Evolutionary conservation across 2,888 invertebrate genomes (phyloP), one percentile per base, ranked within the genome.

Genomic region (Archips xylosteana): DNA sequence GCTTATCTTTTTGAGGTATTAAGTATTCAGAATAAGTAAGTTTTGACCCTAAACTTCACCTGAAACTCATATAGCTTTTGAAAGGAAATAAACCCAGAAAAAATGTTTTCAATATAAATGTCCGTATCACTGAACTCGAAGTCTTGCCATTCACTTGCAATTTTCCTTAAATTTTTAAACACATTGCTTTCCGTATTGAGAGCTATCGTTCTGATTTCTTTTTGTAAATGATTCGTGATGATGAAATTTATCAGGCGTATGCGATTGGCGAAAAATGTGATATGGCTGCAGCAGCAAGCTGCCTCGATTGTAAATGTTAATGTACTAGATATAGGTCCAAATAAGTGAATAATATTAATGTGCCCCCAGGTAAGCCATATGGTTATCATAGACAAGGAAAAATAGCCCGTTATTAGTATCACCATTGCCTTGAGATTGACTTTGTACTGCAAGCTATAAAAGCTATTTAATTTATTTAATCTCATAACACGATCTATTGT

Each of bases 181-280:
- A 5, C 6, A 36, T n/a, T 13, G 61, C 39, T 9, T 61, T 39
- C 12, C 23, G 15, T 45, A 47, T 3, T 32, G 1, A 32, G 10
- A 12, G 12, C 12, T 12, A 10, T 5, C 10, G 6, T 51, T 23
- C 8, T 34, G 54, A 5, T 36, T 8, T 36, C 42, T 9, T 34
- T 70, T n/a, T 32, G n/a, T 6, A 70, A 63, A 45, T 70, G 57
- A 3, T 12, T n/a, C 34, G n/a, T 10, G 13, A 75, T 68, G n/a
- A 67, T 65, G 6, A 49, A 61, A 39, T 75, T 75, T 6, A 70
- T 51, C 12, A 67, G 63, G 45, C 60, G 62, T 34, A 70, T 34
- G 6, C 75, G 65, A 9, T 15, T 42, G n/a, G 70, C 51, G 23
- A 67, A 57, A 75, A 57, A 75, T 76, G 77, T 6, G 70, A 75